phyloP scores from a whole-genome alignment of 2,797 vertebrate species.

The Gephyroberyx darwinii region DNA sequence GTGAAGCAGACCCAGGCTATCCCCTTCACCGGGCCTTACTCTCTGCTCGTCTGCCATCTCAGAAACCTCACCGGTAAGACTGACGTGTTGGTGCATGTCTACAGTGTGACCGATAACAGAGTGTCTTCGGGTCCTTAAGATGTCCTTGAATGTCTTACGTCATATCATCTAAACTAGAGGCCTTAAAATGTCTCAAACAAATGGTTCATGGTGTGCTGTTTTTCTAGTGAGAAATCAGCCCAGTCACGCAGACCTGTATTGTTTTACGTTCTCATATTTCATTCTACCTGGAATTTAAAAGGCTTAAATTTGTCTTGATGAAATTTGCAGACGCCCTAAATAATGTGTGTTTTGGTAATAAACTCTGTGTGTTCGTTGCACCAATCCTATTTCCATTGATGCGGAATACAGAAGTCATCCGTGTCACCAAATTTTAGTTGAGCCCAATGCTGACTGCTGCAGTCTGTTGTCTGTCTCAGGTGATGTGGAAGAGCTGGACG shows the following conservation, averaged over 20 bases:
- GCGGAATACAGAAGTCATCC: neutral
- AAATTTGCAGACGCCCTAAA: too few relatives aligned
- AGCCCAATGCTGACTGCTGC: neutral
- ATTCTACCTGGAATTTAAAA: too few relatives aligned
- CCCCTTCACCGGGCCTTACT: conserved; percentile 92
- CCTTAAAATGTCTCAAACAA: too few relatives aligned
- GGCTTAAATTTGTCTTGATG: too few relatives aligned
- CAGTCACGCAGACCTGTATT: too few relatives aligned
- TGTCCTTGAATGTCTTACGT: too few relatives aligned
- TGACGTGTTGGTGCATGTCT: neutral
- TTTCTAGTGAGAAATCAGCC: too few relatives aligned
- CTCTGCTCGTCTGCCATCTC: conserved; percentile 89
- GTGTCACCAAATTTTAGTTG: too few relatives aligned
- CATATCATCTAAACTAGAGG: too few relatives aligned
- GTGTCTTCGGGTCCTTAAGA: too few relatives aligned
- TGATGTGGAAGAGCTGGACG: conserved; percentile 91
- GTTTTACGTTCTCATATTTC: too few relatives aligned
- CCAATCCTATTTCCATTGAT: neutral
- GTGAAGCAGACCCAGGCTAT: conserved; percentile 96
- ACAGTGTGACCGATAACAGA: neutral
- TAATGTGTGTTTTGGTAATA: neutral
- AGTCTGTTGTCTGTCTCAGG: conserved; percentile 70
- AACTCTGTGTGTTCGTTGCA: neutral
- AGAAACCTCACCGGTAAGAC: conserved; percentile 89
- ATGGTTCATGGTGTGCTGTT: too few relatives aligned